phyloP scores from a whole-genome alignment of 1,140 invertebrate species.

The Reticulitermes speratus region DNA sequence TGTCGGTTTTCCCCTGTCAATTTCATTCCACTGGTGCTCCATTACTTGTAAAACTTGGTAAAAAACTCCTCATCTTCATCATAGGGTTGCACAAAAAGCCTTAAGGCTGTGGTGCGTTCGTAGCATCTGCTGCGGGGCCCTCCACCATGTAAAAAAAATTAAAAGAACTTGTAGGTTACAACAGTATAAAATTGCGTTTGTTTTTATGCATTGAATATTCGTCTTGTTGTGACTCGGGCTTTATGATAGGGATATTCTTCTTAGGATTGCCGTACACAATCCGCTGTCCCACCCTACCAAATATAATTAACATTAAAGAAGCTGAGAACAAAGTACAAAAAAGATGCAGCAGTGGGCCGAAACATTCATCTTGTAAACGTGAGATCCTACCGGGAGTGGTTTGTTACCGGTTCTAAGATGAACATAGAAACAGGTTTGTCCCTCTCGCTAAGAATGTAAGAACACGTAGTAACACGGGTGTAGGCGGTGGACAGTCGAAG shows the following conservation, averaged over 20 bases:
- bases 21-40: too few relatives aligned
- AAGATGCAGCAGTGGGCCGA: not conserved
- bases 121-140: too few relatives aligned
- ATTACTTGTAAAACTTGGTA: too few relatives aligned
- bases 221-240: not conserved
- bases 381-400: not conserved
- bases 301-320: slow-evolving; percentile 22
- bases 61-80: too few relatives aligned
- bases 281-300: not conserved
- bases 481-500: too few relatives aligned
- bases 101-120: too few relatives aligned
- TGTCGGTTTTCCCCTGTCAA: too few relatives aligned
- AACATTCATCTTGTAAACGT: not conserved
- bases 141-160: too few relatives aligned
- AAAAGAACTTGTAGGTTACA: too few relatives aligned
- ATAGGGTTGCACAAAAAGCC: too few relatives aligned
- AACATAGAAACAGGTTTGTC: not conserved
- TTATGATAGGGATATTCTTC: not conserved
- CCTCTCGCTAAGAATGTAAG: not conserved
- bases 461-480: too few relatives aligned
- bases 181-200: not conserved
- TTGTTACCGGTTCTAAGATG: not conserved
- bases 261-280: not conserved
- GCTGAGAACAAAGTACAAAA: not conserved
- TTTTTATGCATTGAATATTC: not conserved